A percentile compares a stretch with the other conserved stretches of the same genome.
phyloP scores from a whole-genome alignment of 2,797 vertebrate genomes.

The Gambusia yucatana region DNA sequence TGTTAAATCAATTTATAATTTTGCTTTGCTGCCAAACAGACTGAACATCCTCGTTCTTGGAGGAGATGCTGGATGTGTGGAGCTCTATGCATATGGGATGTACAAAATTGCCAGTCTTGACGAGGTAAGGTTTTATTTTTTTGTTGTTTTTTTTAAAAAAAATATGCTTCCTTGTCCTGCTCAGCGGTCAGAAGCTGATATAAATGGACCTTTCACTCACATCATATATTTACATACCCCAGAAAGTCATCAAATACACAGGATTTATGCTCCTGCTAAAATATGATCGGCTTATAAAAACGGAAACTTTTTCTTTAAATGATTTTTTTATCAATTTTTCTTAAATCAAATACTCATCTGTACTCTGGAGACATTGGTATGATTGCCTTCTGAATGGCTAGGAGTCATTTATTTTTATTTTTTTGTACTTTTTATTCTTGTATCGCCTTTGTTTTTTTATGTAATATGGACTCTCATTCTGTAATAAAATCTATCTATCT shows the following conservation, averaged over 20 bases:
- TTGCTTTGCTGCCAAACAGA: conserved; percentile 61
- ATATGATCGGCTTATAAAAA: neutral
- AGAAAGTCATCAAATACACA: neutral
- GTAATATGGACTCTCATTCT: too few relatives aligned
- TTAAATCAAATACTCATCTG: too few relatives aligned
- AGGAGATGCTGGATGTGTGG: conserved; percentile 89
- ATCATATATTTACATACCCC: neutral
- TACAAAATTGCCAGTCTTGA: conserved; percentile 94
- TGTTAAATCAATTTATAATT: neutral
- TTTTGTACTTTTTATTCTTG: too few relatives aligned
- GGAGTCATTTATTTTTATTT: too few relatives aligned
- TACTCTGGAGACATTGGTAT: too few relatives aligned
- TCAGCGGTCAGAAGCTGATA: neutral
- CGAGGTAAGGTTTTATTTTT: conserved; percentile 74
- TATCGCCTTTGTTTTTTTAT: too few relatives aligned
- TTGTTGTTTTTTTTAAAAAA: neutral
- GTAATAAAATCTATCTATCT: too few relatives aligned
- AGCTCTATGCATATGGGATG: conserved; percentile 97
- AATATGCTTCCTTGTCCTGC: neutral
- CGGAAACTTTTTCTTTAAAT: neutral
- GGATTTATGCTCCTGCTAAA: neutral
- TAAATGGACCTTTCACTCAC: neutral
- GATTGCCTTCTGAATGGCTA: too few relatives aligned
- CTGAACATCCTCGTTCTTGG: conserved; percentile 95
- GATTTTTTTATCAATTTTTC: neutral